A percentile compares a stretch with the other conserved stretches of the same genome.
Conservation (phyloP, 2,888 invertebrate genomes). For the Papilio elwesi region DNA sequence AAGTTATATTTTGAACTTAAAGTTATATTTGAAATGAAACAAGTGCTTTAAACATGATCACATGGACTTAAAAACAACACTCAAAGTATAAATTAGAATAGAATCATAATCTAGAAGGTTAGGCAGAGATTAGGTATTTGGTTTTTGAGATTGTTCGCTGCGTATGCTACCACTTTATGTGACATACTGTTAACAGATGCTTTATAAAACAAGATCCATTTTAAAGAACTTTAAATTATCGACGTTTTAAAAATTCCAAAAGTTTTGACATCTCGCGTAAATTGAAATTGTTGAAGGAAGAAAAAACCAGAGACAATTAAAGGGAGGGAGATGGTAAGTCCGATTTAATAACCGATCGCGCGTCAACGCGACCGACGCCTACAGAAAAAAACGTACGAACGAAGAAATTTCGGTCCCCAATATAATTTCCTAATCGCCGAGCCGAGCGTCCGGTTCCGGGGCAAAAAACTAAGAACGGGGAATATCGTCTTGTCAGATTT, state of each 20-base stretch:
- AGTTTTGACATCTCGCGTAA: constrained; percentile 31
- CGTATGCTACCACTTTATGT: too few relatives aligned
- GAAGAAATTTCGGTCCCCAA: constrained; percentile 71
- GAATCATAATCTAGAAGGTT: too few relatives aligned
- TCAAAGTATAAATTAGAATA: too few relatives aligned
- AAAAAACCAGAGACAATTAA: constrained; percentile 65
- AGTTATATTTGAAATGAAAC: too few relatives aligned
- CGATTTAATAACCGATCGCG: constrained; percentile 81
- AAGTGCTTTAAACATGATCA: not conserved
- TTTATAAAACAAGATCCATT: not conserved
- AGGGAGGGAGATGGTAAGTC: constrained; percentile 69
- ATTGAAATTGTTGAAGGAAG: constrained; percentile 38
- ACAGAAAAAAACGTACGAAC: constrained; percentile 58
- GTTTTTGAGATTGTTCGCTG: too few relatives aligned
- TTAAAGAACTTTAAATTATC: not conserved
- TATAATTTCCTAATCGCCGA: constrained; percentile 83
- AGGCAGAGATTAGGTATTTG: too few relatives aligned
- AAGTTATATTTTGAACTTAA: too few relatives aligned
- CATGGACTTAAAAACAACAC: not conserved
- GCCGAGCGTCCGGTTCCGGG: constrained; percentile 79
- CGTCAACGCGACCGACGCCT: constrained; percentile 61
- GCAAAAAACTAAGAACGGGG: constrained; percentile 72
- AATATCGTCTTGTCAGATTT: constrained; percentile 64
- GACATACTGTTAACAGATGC: too few relatives aligned
- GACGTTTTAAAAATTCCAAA: constrained; percentile 14